Percentiles rank a stretch among this genome's conserved stretches.
These are phyloP conservation scores for Disparrhopalites patrizii DNA, from an alignment of 2,888 invertebrate genomes.

Conservation along the genomic window DNA sequence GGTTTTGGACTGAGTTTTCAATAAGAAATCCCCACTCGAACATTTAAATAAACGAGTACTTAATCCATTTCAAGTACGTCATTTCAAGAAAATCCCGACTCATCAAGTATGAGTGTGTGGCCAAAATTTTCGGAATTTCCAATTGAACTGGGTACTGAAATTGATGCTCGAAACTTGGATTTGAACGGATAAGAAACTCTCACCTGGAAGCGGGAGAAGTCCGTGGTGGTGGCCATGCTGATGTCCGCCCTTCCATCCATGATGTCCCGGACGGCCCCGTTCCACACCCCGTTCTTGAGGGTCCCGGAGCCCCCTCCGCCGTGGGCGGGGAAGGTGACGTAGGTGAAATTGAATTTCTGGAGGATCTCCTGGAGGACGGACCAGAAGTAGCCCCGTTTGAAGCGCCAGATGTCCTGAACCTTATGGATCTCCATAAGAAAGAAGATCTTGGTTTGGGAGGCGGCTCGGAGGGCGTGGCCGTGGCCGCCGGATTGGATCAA, in stretches of 20 bases:
- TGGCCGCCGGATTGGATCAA: conserved; percentile 5
- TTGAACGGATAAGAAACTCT: too few species aligned
- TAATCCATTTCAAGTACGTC: too few species aligned
- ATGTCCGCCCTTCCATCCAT: conserved; percentile 16
- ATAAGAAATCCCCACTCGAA: too few species aligned
- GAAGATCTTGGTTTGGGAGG: background rate
- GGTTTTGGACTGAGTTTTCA: too few species aligned
- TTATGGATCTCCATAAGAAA: conserved; percentile 1
- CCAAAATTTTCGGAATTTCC: too few species aligned
- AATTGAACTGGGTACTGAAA: too few species aligned
- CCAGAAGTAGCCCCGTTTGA: conserved; percentile 16
- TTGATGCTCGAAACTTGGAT: too few species aligned
- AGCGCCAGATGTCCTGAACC: background rate
- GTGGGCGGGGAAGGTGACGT: conserved; percentile 1
- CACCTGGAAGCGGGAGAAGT: conserved; percentile 10
- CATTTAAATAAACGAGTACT: too few species aligned
- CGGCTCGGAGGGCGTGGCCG: background rate
- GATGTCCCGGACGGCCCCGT: conserved; percentile 22
- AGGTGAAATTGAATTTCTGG: conserved; percentile 12
- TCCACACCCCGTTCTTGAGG: conserved; percentile 5
- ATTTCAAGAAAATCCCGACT: too few species aligned
- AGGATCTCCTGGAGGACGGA: background rate
- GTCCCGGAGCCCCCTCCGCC: conserved; percentile 19
- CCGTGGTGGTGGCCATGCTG: conserved; percentile 4
- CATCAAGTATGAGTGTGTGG: too few species aligned